Percentiles rank a stretch among this genome's conserved stretches.
phyloP scores from a whole-genome alignment of 2,113 vertebrate genomes.

The Dromaius novaehollandiae region DNA sequence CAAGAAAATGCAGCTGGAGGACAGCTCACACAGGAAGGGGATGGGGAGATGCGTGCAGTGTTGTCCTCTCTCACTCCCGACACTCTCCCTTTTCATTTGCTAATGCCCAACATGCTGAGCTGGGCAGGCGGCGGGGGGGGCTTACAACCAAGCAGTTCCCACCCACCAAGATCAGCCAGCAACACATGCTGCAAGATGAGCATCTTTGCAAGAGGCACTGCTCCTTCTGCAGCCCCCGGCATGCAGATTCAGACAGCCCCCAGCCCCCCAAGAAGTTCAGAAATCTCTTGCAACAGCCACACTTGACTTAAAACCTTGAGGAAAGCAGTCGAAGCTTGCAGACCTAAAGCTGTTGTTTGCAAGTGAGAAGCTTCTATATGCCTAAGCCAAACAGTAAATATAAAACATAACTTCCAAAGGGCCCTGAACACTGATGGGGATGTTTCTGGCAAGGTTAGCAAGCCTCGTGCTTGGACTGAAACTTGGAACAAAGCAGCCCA shows the following conservation, averaged over 20 bases:
- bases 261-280: not conserved
- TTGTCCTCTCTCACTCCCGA: not conserved
- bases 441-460: not conserved
- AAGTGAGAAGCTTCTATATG: not conserved
- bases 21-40: not conserved
- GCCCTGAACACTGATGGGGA: not conserved
- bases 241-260: not conserved
- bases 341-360: not conserved
- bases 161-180: not conserved
- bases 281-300: not conserved
- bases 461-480: conserved; percentile 5
- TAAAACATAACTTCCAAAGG: conserved; percentile 4
- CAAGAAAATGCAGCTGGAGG: not conserved
- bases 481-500: conserved; percentile 3
- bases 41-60: not conserved
- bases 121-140: not conserved
- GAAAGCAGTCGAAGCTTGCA: fast-evolving
- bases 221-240: not conserved
- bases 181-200: not conserved
- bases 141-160: not conserved
- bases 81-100: not conserved
- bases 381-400: conserved; percentile 8
- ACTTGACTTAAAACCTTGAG: not conserved
- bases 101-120: not conserved
- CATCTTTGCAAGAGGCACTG: not conserved